A percentile compares a stretch with the other conserved stretches of the same genome.
phyloP scores from a whole-genome alignment of 2,888 invertebrate genomes.

The Schrankia costaestrigalis region DNA sequence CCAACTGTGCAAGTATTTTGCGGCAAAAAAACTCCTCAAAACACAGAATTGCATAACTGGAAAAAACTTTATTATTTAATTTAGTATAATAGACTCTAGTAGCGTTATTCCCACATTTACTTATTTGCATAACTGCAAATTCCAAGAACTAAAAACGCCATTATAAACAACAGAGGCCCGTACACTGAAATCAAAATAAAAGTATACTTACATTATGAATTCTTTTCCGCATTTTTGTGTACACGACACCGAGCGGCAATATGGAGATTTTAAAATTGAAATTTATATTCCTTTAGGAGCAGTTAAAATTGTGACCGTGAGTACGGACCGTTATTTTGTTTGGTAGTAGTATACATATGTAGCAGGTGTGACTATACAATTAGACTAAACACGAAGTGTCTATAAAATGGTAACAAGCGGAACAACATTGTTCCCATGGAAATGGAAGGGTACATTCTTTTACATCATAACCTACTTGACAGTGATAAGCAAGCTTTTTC shows the following conservation, averaged over 20 bases:
- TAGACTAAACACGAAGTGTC: no score
- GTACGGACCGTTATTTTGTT: constrained; percentile 22
- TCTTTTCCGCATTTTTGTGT: constrained; percentile 28
- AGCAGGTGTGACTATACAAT: no score
- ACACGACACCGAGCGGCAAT: constrained; percentile 31
- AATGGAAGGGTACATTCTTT: no score
- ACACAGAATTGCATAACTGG: constrained; percentile 1
- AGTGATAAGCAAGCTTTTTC: no score
- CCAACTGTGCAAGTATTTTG: not conserved
- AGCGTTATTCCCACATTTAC: constrained; percentile 3
- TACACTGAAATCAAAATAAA: constrained; percentile 22
- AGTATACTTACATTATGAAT: constrained; percentile 25
- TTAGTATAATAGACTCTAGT: constrained; percentile 9
- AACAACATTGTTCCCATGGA: no score
- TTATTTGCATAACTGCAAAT: constrained; percentile 17
- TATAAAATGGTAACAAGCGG: no score
- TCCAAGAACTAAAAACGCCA: constrained; percentile 9
- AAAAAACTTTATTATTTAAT: constrained; percentile 3
- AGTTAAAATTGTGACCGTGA: constrained; percentile 43
- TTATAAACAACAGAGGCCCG: constrained; percentile 10
- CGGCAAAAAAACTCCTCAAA: not conserved
- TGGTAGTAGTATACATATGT: no score
- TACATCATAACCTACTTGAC: no score
- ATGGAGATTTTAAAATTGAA: constrained; percentile 66
- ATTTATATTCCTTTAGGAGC: constrained; percentile 62